Evolutionary conservation across 2,797 vertebrate species (phyloP).

Genomic region (Sebastiscus tertius): DNA sequence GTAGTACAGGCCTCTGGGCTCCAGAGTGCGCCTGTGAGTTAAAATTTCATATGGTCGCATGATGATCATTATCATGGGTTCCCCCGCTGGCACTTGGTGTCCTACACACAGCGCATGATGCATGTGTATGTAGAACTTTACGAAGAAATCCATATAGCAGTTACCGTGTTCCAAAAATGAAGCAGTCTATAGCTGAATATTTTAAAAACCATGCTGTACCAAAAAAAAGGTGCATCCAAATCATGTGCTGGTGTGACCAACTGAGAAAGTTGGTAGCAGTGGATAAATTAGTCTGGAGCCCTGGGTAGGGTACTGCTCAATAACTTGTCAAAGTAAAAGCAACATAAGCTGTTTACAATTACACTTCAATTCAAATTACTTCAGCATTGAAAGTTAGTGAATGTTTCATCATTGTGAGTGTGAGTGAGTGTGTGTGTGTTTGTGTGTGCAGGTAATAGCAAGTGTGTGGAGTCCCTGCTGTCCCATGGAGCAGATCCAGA

Average conservation of each 20-base stretch:
- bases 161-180: not conserved
- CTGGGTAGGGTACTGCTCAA: not conserved
- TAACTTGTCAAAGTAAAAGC: too few species aligned
- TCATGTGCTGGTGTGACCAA: not conserved
- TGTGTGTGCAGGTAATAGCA: conserved; percentile 54
- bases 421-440: not conserved
- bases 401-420: not conserved
- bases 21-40: too few species aligned
- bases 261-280: not conserved
- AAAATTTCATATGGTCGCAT: too few species aligned
- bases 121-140: not conserved
- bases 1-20: too few species aligned
- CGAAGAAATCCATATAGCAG: not conserved
- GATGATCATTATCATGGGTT: too few species aligned
- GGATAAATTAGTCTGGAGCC: not conserved
- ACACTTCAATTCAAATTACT: not conserved
- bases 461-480: conserved; percentile 69
- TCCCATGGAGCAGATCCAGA: conserved; percentile 71
- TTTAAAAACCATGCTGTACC: not conserved
- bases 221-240: not conserved
- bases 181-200: not conserved
- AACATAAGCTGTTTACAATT: not conserved
- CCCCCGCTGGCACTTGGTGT: too few species aligned
- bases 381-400: not conserved
- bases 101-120: not conserved